Evolutionary conservation across 2,888 invertebrate genomes (phyloP).

Genomic region (Troilus luridus): DNA sequence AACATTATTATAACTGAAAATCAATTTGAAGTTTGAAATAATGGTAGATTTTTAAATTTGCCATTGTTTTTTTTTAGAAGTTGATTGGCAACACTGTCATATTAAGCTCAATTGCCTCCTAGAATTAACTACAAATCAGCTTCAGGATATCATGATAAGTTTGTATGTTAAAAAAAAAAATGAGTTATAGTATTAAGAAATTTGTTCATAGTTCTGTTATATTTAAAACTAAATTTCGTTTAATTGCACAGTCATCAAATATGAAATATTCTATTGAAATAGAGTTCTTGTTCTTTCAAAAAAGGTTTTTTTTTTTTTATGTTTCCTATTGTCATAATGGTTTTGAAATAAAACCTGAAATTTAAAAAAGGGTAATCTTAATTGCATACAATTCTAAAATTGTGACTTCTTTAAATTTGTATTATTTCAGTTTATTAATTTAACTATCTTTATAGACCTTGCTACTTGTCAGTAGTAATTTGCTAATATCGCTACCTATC

Average conservation of each 20-base stretch:
- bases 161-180: background rate
- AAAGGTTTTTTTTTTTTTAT: background rate
- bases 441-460: background rate
- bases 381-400: background rate
- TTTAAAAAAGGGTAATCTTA: background rate
- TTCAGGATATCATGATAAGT: background rate
- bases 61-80: background rate
- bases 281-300: background rate
- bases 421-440: background rate
- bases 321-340: background rate
- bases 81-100: background rate
- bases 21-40: background rate
- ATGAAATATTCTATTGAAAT: background rate
- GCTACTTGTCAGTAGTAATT: too few relatives aligned
- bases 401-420: too few relatives aligned
- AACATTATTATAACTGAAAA: background rate
- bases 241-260: background rate
- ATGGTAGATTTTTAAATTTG: background rate
- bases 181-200: background rate
- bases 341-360: background rate
- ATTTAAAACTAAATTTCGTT: background rate
- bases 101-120: background rate
- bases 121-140: background rate
- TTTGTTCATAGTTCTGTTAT: background rate
- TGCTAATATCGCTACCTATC: too few relatives aligned